Conservation (phyloP, 2,113 vertebrate species). For the Lasiurus cinereus region DNA sequence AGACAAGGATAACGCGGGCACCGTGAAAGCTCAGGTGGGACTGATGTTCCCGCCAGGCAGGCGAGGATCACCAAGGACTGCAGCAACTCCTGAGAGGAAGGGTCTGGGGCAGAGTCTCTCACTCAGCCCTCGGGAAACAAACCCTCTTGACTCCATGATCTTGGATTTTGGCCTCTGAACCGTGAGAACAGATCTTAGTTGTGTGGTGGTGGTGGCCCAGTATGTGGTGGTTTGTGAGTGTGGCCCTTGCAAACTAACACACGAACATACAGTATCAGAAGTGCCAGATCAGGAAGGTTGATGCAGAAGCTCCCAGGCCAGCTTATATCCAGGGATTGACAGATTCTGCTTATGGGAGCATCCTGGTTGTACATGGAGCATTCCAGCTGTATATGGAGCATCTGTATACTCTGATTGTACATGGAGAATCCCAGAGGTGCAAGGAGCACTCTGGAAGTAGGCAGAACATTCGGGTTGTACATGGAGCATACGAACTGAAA, state of each 20-base stretch:
- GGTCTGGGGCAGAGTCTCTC: background rate
- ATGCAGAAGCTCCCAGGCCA: too few relatives aligned
- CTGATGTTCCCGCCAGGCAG: too few relatives aligned
- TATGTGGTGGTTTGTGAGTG: fast-evolving
- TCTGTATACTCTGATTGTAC: background rate
- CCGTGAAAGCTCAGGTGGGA: too few relatives aligned
- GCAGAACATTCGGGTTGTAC: background rate
- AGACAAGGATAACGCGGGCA: fast-evolving
- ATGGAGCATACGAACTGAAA: fast-evolving
- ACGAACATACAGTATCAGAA: fast-evolving
- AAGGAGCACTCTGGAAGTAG: background rate
- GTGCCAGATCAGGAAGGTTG: background rate
- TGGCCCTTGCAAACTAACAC: fast-evolving
- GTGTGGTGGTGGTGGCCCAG: background rate
- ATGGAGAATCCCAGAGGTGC: too few relatives aligned
- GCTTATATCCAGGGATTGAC: fast-evolving
- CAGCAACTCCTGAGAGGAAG: background rate
- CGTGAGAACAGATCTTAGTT: background rate
- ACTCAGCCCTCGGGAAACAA: background rate
- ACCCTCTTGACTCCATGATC: background rate
- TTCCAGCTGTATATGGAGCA: background rate
- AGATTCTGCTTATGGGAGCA: too few relatives aligned
- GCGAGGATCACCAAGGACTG: background rate
- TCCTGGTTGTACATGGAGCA: background rate
- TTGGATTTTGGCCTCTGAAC: background rate